Percentiles rank a stretch among this genome's conserved stretches.
Conservation (phyloP, 2,888 invertebrate species). For the Oscheius sp. region DNA sequence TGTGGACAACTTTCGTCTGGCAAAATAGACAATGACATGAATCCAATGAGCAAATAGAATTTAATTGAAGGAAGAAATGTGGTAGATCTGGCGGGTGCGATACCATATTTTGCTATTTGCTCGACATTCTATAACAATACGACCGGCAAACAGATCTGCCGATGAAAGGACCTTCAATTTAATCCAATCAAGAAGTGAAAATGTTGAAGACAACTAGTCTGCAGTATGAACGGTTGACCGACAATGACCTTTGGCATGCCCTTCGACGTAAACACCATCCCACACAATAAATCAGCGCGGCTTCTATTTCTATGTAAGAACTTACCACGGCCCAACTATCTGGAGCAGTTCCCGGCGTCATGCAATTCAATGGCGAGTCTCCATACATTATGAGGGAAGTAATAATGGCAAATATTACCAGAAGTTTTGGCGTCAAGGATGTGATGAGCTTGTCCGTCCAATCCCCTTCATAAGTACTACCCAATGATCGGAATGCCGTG, state of each 20-base stretch:
- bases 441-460: constrained; percentile 46
- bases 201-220: neutral
- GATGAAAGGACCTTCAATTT: constrained; percentile 1
- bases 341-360: constrained; percentile 52
- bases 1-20: neutral
- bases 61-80: no score
- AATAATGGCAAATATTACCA: constrained; percentile 44
- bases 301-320: neutral
- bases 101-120: constrained; percentile 14
- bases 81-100: neutral
- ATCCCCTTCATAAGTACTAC: constrained; percentile 33
- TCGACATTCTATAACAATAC: no score
- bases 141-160: no score
- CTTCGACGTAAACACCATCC: constrained; percentile 10
- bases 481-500: constrained; percentile 26
- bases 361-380: constrained; percentile 52
- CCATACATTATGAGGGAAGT: constrained; percentile 49
- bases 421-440: constrained; percentile 52
- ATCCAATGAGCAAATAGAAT: neutral
- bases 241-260: constrained; percentile 23
- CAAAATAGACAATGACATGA: neutral
- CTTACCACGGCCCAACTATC: constrained; percentile 47
- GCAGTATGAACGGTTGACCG: neutral
- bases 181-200: constrained; percentile 14
- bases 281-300: neutral